Percentiles rank a stretch among this genome's conserved stretches.
phyloP scores from a whole-genome alignment of 2,888 invertebrate species.

The Leptodirus hochenwartii region DNA sequence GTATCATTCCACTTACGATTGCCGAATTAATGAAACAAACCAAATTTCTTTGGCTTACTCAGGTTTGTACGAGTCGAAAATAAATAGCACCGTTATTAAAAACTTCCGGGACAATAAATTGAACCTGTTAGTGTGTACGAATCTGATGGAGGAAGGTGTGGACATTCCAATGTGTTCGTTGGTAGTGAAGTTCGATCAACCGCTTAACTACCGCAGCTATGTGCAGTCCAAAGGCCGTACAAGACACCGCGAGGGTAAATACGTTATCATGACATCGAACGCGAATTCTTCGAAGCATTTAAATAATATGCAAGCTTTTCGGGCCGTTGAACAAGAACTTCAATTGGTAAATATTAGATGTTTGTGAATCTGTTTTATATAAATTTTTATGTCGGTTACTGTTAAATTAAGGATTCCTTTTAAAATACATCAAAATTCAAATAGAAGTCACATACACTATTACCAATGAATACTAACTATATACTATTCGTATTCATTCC shows the following conservation, averaged over 20 bases:
- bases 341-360: slow-evolving; percentile 22
- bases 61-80: slow-evolving; percentile 22
- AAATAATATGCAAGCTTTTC: slow-evolving; percentile 24
- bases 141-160: slow-evolving; percentile 79
- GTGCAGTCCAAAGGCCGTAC: slow-evolving; percentile 86
- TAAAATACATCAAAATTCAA: no score
- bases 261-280: slow-evolving; percentile 30
- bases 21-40: no score
- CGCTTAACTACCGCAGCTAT: slow-evolving; percentile 60
- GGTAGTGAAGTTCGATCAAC: slow-evolving; percentile 55
- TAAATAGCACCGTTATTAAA: slow-evolving; percentile 33
- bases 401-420: no score
- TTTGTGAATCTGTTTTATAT: no score
- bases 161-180: slow-evolving; percentile 70
- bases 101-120: slow-evolving; percentile 37
- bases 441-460: no score
- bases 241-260: slow-evolving; percentile 41
- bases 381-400: slow-evolving; percentile 3
- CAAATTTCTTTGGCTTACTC: no score
- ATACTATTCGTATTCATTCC: no score
- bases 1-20: no score
- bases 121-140: slow-evolving; percentile 55
- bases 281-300: slow-evolving; percentile 19
- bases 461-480: no score
- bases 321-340: slow-evolving; percentile 33